Evolutionary conservation across 1,140 invertebrate genomes (phyloP).

Genomic region (Meteorus sp.): DNA sequence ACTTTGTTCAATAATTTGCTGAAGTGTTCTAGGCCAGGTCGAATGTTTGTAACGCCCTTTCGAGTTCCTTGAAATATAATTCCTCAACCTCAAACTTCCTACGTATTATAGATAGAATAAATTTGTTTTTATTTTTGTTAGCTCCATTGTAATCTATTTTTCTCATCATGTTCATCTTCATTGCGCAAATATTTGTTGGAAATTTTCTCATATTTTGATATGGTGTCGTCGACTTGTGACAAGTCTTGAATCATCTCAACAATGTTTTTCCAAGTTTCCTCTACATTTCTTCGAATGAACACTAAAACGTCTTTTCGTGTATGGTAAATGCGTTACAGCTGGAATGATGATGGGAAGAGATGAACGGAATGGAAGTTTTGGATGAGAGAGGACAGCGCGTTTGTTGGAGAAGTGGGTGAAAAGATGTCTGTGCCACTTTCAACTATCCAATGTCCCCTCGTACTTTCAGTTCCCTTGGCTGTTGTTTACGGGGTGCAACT

Average conservation of each 20-base stretch:
- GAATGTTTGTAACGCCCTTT: slow-evolving; percentile 18
- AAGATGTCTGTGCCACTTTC: slow-evolving; percentile 22
- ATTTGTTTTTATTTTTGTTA: too few species aligned
- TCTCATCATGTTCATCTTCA: neutral
- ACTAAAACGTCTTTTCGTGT: slow-evolving; percentile 11
- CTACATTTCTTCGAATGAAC: neutral
- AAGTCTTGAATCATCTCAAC: slow-evolving; percentile 14
- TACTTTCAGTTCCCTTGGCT: slow-evolving; percentile 33
- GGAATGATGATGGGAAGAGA: neutral
- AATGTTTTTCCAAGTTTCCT: neutral
- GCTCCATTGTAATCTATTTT: neutral
- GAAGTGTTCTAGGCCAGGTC: slow-evolving; percentile 38
- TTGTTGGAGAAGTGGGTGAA: slow-evolving; percentile 25
- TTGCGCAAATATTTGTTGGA: slow-evolving; percentile 2
- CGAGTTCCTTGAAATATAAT: too few species aligned
- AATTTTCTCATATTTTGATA: slow-evolving; percentile 3
- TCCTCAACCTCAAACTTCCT: neutral
- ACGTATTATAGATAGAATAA: too few species aligned
- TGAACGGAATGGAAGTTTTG: neutral
- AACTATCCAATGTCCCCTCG: slow-evolving; percentile 10
- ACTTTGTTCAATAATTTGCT: slow-evolving; percentile 47
- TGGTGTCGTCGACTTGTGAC: slow-evolving; percentile 4
- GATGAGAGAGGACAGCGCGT: neutral
- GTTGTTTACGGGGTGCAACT: slow-evolving; percentile 55
- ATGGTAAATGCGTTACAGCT: slow-evolving; percentile 16